Percentiles rank a stretch among this genome's conserved stretches.
Evolutionary conservation across 2,888 invertebrate genomes (phyloP).

Genomic region (Spodoptera picta): DNA sequence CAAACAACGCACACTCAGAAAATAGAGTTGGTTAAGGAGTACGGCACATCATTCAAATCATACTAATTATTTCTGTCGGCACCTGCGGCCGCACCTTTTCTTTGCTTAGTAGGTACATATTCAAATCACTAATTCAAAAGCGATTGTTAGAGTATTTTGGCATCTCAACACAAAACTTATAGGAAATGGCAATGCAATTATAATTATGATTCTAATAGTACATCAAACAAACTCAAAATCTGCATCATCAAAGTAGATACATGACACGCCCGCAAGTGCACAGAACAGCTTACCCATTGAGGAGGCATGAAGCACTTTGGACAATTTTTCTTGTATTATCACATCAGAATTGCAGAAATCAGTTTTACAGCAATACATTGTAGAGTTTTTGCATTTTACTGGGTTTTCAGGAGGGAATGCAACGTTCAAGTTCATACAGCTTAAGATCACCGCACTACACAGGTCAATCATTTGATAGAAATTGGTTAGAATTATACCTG

Average conservation of each 20-base stretch:
- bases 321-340: conserved; percentile 73
- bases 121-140: conserved; percentile 86
- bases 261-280: conserved; percentile 77
- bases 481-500: conserved; percentile 71
- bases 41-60: conserved; percentile 85
- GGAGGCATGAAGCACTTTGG: conserved; percentile 72
- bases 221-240: conserved; percentile 85
- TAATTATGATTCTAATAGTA: conserved; percentile 77
- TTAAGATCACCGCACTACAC: conserved; percentile 86
- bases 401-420: conserved; percentile 88
- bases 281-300: conserved; percentile 79
- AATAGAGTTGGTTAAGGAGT: conserved; percentile 81
- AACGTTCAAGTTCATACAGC: conserved; percentile 85
- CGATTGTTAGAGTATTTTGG: conserved; percentile 83
- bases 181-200: conserved; percentile 82
- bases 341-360: conserved; percentile 84
- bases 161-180: conserved; percentile 87
- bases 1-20: conserved; percentile 87
- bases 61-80: conserved; percentile 67
- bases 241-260: conserved; percentile 75
- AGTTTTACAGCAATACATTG: conserved; percentile 82
- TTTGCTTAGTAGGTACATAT: conserved; percentile 82
- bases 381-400: conserved; percentile 77
- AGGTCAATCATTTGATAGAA: conserved; percentile 78
- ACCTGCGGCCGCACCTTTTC: conserved; percentile 67